phyloP scores from a whole-genome alignment of 1,140 invertebrate species.

The Sycophaga agraensis region DNA sequence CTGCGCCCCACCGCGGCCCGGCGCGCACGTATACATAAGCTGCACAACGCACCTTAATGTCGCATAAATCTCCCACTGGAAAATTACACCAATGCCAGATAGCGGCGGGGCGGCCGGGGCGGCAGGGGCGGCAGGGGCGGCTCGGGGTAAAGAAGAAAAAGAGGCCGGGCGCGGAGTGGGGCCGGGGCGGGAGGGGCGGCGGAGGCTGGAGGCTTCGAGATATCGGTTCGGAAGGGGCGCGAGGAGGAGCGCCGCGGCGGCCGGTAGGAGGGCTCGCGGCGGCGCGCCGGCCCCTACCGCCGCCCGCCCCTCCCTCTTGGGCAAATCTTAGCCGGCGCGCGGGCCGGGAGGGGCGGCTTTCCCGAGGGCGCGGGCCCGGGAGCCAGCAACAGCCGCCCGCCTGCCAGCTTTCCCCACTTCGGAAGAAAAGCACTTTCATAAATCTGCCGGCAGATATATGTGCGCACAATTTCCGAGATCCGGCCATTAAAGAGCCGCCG shows the following conservation, averaged over 20 bases:
- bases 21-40: constrained; percentile 34
- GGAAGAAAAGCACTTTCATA: constrained; percentile 77
- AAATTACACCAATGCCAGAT: constrained; percentile 59
- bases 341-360: constrained; percentile 11
- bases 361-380: constrained; percentile 28
- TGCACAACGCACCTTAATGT: constrained; percentile 57
- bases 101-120: constrained; percentile 37
- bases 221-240: constrained; percentile 31
- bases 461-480: constrained; percentile 84
- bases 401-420: constrained; percentile 60
- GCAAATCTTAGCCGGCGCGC: no score
- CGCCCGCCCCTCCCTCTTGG: no score
- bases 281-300: no score
- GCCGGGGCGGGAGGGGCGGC: neutral
- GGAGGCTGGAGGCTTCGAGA: constrained; percentile 32
- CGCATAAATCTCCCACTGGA: constrained; percentile 58
- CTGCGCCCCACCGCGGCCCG: no score
- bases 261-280: constrained; percentile 31
- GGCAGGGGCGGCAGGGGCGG: constrained; percentile 15
- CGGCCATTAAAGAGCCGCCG: constrained; percentile 72
- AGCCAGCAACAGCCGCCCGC: constrained; percentile 44
- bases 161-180: neutral
- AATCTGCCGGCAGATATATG: constrained; percentile 83
- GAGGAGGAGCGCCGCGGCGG: constrained; percentile 13
- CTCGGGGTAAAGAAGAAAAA: neutral